Conservation (phyloP, 2,797 vertebrate genomes). For the Carapus acus region DNA sequence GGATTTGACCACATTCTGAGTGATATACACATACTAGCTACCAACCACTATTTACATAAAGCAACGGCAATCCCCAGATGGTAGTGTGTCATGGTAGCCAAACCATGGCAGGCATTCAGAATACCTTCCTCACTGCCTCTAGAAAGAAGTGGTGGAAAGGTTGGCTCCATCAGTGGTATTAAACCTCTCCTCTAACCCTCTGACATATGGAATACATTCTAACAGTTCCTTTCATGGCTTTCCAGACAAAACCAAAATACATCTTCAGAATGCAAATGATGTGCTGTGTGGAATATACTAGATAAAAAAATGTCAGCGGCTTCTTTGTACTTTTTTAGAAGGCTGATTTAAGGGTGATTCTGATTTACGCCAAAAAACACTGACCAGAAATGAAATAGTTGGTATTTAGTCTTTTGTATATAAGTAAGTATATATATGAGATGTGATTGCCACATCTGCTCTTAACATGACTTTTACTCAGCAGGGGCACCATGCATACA, state of each 20-base stretch:
- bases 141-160: slow-evolving; percentile 1
- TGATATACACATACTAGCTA: slow-evolving; percentile 37
- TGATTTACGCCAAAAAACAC: too few species aligned
- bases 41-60: slow-evolving; percentile 39
- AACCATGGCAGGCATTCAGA: slow-evolving; percentile 6
- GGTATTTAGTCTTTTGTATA: too few species aligned
- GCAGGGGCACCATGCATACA: slow-evolving; percentile 40
- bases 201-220: neutral
- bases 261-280: neutral
- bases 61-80: neutral
- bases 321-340: too few species aligned
- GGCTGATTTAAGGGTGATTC: too few species aligned
- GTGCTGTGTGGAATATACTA: neutral
- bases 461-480: slow-evolving; percentile 53
- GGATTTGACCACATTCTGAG: too few species aligned
- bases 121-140: slow-evolving; percentile 3
- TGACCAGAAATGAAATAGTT: too few species aligned
- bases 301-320: neutral
- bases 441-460: slow-evolving; percentile 57
- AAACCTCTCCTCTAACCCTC: too few species aligned
- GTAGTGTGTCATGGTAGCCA: slow-evolving; percentile 34
- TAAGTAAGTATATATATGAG: slow-evolving; percentile 42
- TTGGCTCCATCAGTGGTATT: neutral
- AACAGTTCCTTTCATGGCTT: neutral
- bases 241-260: neutral